Percentiles rank a stretch among this genome's conserved stretches.
These are phyloP conservation scores for Leptoteleia sp. DNA, from an alignment of 1,140 invertebrate species.

Conservation along the genomic window DNA sequence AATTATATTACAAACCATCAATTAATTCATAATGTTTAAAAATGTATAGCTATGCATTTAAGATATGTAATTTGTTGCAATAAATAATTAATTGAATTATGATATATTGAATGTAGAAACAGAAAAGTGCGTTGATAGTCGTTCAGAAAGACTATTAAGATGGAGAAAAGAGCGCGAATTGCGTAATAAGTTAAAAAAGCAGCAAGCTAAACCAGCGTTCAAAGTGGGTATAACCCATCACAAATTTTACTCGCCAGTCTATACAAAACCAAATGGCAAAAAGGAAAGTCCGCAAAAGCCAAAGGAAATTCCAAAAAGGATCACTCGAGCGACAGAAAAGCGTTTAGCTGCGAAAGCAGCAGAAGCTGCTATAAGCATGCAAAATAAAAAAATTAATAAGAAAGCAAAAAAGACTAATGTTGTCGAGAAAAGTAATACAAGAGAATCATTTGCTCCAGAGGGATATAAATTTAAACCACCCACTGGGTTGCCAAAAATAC, in stretches of 20 bases:
- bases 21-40: too few species aligned
- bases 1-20: too few species aligned
- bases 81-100: neutral
- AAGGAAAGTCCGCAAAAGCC: conserved; percentile 13
- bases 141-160: conserved; percentile 65
- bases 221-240: conserved; percentile 77
- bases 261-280: neutral
- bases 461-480: conserved; percentile 56
- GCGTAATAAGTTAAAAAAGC: conserved; percentile 61
- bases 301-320: conserved; percentile 56
- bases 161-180: conserved; percentile 75
- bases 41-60: too few species aligned
- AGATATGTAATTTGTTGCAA: too few species aligned
- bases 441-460: conserved; percentile 53
- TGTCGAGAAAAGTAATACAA: neutral
- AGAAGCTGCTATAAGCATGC: conserved; percentile 10
- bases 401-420: conserved; percentile 14
- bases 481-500: conserved; percentile 13
- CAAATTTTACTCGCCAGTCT: conserved; percentile 70
- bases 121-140: conserved; percentile 12
- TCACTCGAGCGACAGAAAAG: conserved; percentile 74
- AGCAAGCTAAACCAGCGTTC: conserved; percentile 73
- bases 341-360: conserved; percentile 70
- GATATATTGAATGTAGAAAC: neutral
- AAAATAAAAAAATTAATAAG: conserved; percentile 1